These are phyloP conservation scores for Hecatera dysodea DNA, from an alignment of 2,888 invertebrate species.

Conservation along the genomic window DNA sequence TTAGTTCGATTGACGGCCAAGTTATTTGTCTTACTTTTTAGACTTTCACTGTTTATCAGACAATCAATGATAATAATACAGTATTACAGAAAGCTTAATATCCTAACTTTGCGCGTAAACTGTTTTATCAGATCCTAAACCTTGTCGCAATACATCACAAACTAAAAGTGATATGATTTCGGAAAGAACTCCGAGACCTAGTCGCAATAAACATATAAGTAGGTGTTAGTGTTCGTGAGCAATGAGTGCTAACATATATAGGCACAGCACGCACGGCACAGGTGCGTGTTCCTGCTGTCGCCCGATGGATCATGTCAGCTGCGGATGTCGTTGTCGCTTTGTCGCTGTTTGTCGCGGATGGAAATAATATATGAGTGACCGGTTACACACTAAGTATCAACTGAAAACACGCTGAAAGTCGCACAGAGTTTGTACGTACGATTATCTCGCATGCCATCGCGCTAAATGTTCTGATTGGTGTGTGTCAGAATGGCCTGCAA, in stretches of 20 bases:
- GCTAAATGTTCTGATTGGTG: too few relatives aligned
- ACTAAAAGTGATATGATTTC: constrained; percentile 9
- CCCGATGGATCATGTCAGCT: constrained; percentile 20
- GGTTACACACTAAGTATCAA: too few relatives aligned
- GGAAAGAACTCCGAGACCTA: neutral
- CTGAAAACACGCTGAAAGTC: too few relatives aligned
- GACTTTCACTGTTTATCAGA: neutral
- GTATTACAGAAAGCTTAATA: neutral
- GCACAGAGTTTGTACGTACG: too few relatives aligned
- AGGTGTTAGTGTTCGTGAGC: constrained; percentile 24
- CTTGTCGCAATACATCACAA: constrained; percentile 20
- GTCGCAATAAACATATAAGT: neutral
- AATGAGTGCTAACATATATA: constrained; percentile 31
- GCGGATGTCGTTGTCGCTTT: neutral
- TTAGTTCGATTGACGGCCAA: neutral
- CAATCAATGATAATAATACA: neutral
- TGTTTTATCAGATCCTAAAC: neutral
- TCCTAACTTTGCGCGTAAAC: neutral
- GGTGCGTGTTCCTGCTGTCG: constrained; percentile 25
- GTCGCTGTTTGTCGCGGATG: neutral
- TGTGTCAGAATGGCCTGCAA: too few relatives aligned
- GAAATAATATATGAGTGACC: neutral
- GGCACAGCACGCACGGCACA: constrained; percentile 1
- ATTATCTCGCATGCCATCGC: too few relatives aligned
- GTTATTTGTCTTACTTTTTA: neutral